Conservation (phyloP, 64 coral and sea anemone species). For the Pocillopora verrucosa region DNA sequence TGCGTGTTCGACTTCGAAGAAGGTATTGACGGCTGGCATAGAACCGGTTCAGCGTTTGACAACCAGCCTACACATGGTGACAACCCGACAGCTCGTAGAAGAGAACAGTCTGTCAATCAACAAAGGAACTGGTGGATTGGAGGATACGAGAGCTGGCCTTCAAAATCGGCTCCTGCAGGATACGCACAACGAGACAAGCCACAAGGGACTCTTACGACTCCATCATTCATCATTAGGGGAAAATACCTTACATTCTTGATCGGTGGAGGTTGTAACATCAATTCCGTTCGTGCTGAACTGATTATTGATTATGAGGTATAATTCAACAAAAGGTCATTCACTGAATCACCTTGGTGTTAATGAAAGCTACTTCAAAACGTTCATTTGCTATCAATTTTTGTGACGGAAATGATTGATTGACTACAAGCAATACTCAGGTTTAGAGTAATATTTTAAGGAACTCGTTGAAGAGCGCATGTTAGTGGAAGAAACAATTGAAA, state of each 20-base stretch:
- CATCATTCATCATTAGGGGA: neutral
- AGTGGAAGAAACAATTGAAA: too few relatives aligned
- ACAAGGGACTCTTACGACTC: constrained; percentile 17
- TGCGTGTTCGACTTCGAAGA: constrained; percentile 32
- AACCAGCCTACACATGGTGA: constrained; percentile 11
- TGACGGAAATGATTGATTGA: too few relatives aligned
- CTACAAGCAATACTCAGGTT: too few relatives aligned
- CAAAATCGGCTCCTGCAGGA: neutral
- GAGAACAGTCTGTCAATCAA: neutral
- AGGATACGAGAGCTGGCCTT: constrained; percentile 3
- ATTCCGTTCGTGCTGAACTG: neutral
- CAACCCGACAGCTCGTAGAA: neutral
- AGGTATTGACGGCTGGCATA: constrained; percentile 21
- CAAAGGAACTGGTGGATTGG: constrained; percentile 32
- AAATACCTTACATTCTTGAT: neutral
- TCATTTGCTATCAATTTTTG: too few relatives aligned
- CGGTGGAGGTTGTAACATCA: neutral
- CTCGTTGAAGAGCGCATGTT: too few relatives aligned
- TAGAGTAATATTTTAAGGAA: too few relatives aligned
- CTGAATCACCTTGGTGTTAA: too few relatives aligned
- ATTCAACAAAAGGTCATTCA: too few relatives aligned
- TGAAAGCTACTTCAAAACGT: too few relatives aligned
- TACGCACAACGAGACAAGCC: neutral
- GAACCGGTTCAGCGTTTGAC: constrained; percentile 5
- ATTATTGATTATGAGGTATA: neutral